phyloP scores from a whole-genome alignment of 2,888 invertebrate genomes.

The Slavum lentiscoides region DNA sequence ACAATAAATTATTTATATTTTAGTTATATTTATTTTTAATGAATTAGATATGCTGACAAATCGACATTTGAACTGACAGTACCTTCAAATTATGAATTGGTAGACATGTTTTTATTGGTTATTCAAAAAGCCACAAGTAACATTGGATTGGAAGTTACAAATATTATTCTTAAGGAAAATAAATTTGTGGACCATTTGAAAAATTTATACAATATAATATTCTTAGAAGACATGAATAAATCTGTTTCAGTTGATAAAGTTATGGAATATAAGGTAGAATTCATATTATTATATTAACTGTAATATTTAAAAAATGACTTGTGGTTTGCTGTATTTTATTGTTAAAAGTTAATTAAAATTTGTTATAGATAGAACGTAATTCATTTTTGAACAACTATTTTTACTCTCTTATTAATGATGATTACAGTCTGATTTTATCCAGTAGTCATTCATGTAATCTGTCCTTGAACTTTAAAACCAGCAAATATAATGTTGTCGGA shows the following conservation, averaged over 20 bases:
- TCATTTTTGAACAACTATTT: constrained; percentile 45
- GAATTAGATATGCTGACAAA: constrained; percentile 22
- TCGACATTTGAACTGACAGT: constrained; percentile 29
- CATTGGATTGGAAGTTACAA: constrained; percentile 37
- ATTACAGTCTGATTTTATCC: constrained; percentile 40
- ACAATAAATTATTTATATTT: background rate
- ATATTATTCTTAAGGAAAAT: constrained; percentile 46
- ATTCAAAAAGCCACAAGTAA: constrained; percentile 21
- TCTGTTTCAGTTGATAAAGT: constrained; percentile 34
- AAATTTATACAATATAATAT: constrained; percentile 39
- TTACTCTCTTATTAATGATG: constrained; percentile 45
- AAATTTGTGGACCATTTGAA: constrained; percentile 46
- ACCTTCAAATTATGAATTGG: constrained; percentile 38
- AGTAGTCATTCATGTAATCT: constrained; percentile 36
- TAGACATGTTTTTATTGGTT: constrained; percentile 30
- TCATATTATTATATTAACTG: background rate
- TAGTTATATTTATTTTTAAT: constrained; percentile 1
- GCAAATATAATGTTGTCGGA: constrained; percentile 8
- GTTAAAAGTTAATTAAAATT: background rate
- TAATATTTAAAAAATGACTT: background rate
- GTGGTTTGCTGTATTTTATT: background rate
- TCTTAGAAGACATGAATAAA: constrained; percentile 31
- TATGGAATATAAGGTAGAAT: constrained; percentile 44
- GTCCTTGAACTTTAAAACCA: constrained; percentile 35
- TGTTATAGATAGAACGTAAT: constrained; percentile 38